Base-by-base conservation (phyloP, 2,888 invertebrate genomes). In the Lepidonotus clava region DNA sequence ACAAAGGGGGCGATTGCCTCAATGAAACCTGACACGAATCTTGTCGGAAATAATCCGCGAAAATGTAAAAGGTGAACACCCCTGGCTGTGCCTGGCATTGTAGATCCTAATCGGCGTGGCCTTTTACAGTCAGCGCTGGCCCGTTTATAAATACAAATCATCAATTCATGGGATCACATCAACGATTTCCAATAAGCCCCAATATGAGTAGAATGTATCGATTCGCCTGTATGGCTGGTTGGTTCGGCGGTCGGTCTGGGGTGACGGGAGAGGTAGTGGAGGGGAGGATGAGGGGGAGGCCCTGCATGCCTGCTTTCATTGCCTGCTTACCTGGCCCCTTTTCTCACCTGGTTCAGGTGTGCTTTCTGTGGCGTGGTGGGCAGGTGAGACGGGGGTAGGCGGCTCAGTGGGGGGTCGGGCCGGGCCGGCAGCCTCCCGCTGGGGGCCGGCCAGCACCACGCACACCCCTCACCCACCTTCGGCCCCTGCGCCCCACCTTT, bases 331-430 rank as follows among this genome's bases (percentile, higher is more conserved):
- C 56, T 5, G n/a, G 18, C 24, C 56, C 71, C 71, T 18, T 71
- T 61, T 71, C 71, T 38, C 71, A 71, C 71, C 71, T 71, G 71
- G 36, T 24, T 71, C 71, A 71, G 71, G 71, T 71, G 66, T 32
- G 71, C 46, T 18, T 71, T 61, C 61, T 24, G 24, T 28, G 11
- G 5, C 61, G 28, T 71, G 36, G 38, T 14, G 71, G 46, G 46
- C 46, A 46, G 46, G 46, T 46, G 71, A 71, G 36, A 24, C 24
- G 38, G 21, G 61, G 2, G 61, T 11, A 2, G 5, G 61, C 28
- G 24, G 24, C 71, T 1, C 71, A 36, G 38, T 38, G 38, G 71
- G 71, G 36, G 71, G 2, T n/a, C 36, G 18, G 36, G 38, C 71
- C 71, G 34, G 36, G 38, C 36, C 18, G 71, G 71, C 36, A 34